Evolutionary conservation across 2,888 invertebrate species (phyloP).

Genomic region (Papilio gigon): DNA sequence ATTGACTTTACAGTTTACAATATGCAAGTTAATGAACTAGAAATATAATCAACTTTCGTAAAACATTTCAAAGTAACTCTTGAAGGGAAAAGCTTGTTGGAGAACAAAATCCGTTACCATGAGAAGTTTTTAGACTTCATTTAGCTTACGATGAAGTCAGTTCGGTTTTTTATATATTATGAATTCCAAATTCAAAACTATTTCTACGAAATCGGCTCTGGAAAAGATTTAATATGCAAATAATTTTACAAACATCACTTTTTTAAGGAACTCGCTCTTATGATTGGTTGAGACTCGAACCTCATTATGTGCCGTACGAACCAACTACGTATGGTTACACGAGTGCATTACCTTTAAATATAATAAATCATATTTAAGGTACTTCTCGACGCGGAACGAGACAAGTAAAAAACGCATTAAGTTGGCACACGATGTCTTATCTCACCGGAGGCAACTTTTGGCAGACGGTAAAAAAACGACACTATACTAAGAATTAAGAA

Average conservation of each 20-base stretch:
- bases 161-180: background rate
- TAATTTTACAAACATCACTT: background rate
- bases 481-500: slow-evolving; percentile 1
- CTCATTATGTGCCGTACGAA: too few relatives aligned
- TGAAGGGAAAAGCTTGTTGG: background rate
- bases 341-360: too few relatives aligned
- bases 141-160: slow-evolving; percentile 1
- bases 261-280: too few relatives aligned
- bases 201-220: background rate
- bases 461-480: background rate
- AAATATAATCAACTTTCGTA: background rate
- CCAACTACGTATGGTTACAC: background rate
- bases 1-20: too few relatives aligned
- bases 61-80: background rate
- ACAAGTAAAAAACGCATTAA: slow-evolving; percentile 9
- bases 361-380: background rate
- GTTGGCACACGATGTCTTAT: background rate
- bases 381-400: background rate
- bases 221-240: background rate
- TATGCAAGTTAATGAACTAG: background rate
- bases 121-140: background rate
- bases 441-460: background rate
- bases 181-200: background rate
- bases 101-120: background rate
- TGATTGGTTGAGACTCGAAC: background rate